These are phyloP conservation scores for Harlomillsia oculata DNA, from an alignment of 1,140 invertebrate species.

Conservation along the genomic window DNA sequence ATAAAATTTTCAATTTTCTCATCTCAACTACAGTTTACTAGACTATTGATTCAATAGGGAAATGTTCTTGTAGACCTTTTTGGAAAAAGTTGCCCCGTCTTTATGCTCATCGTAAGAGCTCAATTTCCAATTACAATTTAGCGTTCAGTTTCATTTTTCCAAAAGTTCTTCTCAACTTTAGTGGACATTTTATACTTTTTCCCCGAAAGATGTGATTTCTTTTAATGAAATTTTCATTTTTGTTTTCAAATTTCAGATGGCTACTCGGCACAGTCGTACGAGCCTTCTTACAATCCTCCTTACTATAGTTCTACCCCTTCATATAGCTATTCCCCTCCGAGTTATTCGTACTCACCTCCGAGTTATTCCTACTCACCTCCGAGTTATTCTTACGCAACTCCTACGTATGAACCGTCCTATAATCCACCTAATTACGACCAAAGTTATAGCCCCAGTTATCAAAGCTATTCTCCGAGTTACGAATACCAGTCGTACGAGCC, in stretches of 20 bases:
- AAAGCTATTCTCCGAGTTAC: neutral
- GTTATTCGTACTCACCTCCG: conserved; percentile 2
- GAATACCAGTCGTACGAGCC: conserved; percentile 1
- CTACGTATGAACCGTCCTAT: conserved; percentile 17
- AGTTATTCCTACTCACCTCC: neutral
- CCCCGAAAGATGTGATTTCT: neutral
- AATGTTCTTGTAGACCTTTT: neutral
- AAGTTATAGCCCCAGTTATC: neutral
- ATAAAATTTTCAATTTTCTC: neutral
- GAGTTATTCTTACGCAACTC: neutral
- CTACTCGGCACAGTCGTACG: neutral
- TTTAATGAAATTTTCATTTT: neutral
- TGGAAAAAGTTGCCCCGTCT: neutral
- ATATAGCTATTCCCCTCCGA: neutral
- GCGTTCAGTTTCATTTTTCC: neutral
- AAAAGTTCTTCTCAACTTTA: neutral
- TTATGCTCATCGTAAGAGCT: no score
- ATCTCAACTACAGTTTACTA: neutral
- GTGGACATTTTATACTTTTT: neutral
- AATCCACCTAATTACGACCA: neutral
- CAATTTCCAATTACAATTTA: no score
- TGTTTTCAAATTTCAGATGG: conserved; percentile 1
- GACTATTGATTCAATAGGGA: neutral
- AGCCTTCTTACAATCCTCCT: neutral
- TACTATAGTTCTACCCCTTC: neutral